Base-by-base conservation (phyloP, 1,140 invertebrate genomes). In the Drosophila jambulina region DNA sequence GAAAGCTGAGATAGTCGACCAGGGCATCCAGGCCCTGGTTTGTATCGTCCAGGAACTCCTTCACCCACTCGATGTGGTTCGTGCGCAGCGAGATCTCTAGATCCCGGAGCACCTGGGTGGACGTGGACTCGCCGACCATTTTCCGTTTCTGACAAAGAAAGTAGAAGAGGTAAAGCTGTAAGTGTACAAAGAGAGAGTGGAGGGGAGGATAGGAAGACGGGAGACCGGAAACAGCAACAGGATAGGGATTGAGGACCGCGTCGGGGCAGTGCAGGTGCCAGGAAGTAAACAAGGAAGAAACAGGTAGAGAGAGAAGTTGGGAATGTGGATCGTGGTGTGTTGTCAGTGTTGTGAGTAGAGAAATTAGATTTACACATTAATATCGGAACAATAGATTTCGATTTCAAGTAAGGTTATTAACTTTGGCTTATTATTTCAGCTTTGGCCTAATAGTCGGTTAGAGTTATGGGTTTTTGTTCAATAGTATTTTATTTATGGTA, bases 1-100 rank as follows among this genome's bases (percentile, higher is more conserved):
- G 95, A 94, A 98, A 98, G 93, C 97, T 98, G 70, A 99, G 95
- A 94, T 99, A 99, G 93, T 99, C 98, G 65, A 99, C 97, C 60
- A 99, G 94, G 43, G 99, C 97, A 93, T 99, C 98, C 59, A 99
- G 93, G 5, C 99, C 99, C 93, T 97, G 96, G 93, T 99, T 99
- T 68, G 97, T 96, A 80, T 99, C 98, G 93, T 98, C 97, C 43
- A 99, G 94, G 94, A 99, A 99, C 93, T 99, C 98, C 85, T 98
- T 95, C 36, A 99, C 99, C 99, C 99, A 99, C 98, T 99, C 99
- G 91, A 99, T 99, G 93, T 99, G 98, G 94, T 99, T 99, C 48
- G 99, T 99, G 82, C 99, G 95, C 61, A 99, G 94, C 12, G 99
- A 99, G 91, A 99, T 99, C 94, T 99, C 99, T 80, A 99, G 94